phyloP scores from a whole-genome alignment of 2,888 invertebrate species.

The Drosophila quinaria region DNA sequence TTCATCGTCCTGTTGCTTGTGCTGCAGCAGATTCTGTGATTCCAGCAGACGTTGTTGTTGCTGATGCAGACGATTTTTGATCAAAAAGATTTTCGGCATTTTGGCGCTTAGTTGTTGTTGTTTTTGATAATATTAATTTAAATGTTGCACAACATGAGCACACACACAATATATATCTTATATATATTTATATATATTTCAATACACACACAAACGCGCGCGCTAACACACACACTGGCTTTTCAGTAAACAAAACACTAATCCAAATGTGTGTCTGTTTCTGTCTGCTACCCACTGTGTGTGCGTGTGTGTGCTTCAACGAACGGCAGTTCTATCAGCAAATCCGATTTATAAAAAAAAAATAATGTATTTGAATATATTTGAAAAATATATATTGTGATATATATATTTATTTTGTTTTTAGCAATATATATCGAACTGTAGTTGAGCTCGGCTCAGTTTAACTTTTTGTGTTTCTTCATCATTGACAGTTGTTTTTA shows the following conservation, averaged over 20 bases:
- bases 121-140: conserved; percentile 14
- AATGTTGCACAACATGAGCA: conserved; percentile 7
- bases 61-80: conserved; percentile 96
- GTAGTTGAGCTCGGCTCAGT: conserved; percentile 62
- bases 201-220: conserved; percentile 24
- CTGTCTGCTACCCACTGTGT: conserved; percentile 27
- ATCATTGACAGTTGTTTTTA: conserved; percentile 53
- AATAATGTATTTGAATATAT: background rate
- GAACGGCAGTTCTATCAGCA: conserved; percentile 49
- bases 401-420: background rate
- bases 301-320: conserved; percentile 26
- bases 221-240: conserved; percentile 30
- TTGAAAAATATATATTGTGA: conserved; percentile 6
- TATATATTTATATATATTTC: background rate
- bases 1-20: conserved; percentile 88
- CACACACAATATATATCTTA: background rate
- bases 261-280: conserved; percentile 82
- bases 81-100: conserved; percentile 97
- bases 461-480: conserved; percentile 74
- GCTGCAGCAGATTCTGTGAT: conserved; percentile 92
- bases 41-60: conserved; percentile 94
- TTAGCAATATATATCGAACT: background rate
- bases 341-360: conserved; percentile 28
- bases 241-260: conserved; percentile 80
- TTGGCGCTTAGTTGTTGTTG: conserved; percentile 47